These are phyloP conservation scores for Meganola albula DNA, from an alignment of 2,888 invertebrate genomes.

Conservation along the genomic window DNA sequence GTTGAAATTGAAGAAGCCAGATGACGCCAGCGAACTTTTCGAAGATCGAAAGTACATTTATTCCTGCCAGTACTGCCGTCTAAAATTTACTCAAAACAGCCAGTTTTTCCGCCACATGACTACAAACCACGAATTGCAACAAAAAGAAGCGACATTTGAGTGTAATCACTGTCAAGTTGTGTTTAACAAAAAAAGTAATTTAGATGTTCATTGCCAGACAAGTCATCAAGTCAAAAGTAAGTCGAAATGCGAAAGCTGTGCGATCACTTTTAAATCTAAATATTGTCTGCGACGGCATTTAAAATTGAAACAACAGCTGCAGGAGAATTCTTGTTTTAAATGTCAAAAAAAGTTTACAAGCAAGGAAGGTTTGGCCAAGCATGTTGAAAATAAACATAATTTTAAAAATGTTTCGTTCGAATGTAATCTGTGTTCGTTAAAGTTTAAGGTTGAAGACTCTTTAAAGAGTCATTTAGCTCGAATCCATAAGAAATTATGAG, in stretches of 20 bases:
- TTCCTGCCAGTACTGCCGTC: constrained; percentile 61
- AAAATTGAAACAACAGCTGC: constrained; percentile 56
- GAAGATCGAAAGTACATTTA: constrained; percentile 56
- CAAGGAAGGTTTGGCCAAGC: constrained; percentile 54
- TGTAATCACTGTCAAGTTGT: constrained; percentile 65
- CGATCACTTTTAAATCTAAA: constrained; percentile 64
- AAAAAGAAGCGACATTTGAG: constrained; percentile 54
- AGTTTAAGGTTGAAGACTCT: constrained; percentile 62
- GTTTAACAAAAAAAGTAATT: constrained; percentile 52
- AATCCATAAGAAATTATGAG: constrained; percentile 66
- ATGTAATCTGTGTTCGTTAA: constrained; percentile 57
- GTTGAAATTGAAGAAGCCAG: constrained; percentile 38
- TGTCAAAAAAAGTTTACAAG: constrained; percentile 64
- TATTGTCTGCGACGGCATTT: constrained; percentile 64
- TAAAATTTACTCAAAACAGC: constrained; percentile 66
- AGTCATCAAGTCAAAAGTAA: constrained; percentile 59
- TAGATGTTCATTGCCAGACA: constrained; percentile 59
- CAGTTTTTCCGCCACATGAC: constrained; percentile 70
- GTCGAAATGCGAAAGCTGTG: constrained; percentile 60
- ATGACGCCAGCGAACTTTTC: constrained; percentile 29
- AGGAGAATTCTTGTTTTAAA: constrained; percentile 59
- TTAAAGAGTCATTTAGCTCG: constrained; percentile 53
- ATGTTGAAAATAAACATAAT: constrained; percentile 58
- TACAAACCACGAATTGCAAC: constrained; percentile 60
- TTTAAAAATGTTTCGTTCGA: constrained; percentile 56